phyloP scores from a whole-genome alignment of 2,888 invertebrate genomes.

The Callosobruchus maculatus region DNA sequence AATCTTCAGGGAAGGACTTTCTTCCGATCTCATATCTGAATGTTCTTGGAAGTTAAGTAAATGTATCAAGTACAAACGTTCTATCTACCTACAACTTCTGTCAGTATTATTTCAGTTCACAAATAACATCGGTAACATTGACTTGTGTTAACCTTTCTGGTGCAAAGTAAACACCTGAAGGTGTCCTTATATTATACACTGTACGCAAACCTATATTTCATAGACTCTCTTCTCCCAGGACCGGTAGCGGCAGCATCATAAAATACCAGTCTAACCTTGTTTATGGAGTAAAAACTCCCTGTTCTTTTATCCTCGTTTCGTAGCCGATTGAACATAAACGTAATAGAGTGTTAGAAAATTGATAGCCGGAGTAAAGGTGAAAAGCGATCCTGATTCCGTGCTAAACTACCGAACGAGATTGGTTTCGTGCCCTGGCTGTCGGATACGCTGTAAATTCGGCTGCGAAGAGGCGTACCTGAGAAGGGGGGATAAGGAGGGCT shows the following conservation, averaged over 20 bases:
- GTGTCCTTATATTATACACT: no score
- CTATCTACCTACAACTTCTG: no score
- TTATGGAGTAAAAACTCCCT: conserved; percentile 39
- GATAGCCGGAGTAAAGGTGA: conserved; percentile 43
- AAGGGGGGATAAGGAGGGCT: background rate
- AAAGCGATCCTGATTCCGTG: conserved; percentile 40
- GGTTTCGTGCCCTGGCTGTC: conserved; percentile 36
- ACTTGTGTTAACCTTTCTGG: background rate
- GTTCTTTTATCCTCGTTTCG: conserved; percentile 40
- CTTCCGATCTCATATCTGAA: no score
- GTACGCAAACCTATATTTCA: background rate
- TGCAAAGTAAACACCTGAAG: background rate
- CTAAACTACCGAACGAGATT: conserved; percentile 41
- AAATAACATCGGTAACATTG: background rate
- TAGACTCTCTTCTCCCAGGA: background rate
- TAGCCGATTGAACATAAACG: conserved; percentile 42
- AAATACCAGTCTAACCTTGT: conserved; percentile 26
- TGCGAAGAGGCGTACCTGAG: background rate
- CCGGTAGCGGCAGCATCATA: background rate
- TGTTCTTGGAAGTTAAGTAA: no score
- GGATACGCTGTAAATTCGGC: conserved; percentile 15
- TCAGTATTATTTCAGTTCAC: no score
- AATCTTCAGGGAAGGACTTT: no score
- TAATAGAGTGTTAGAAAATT: conserved; percentile 43
- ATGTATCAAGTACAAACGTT: no score